phyloP scores from a whole-genome alignment of 2,797 vertebrate genomes.

The Pyrrhura leucotis region DNA sequence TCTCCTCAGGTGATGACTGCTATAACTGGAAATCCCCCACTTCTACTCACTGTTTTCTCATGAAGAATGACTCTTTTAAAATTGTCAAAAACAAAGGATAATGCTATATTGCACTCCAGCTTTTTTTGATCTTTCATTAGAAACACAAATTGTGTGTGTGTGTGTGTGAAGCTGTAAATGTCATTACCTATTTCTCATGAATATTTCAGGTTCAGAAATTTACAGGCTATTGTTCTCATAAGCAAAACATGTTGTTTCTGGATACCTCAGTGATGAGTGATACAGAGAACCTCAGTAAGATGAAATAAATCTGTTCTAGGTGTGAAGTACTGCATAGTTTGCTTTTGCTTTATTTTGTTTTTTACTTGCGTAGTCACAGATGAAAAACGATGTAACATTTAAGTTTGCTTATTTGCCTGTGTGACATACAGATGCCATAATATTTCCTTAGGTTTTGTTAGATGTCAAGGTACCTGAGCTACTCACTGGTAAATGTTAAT shows the following conservation, averaged over 20 bases:
- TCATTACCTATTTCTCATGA: slow-evolving; percentile 49
- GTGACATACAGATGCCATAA: neutral
- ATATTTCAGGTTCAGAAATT: slow-evolving; percentile 54
- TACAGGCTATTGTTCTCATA: slow-evolving; percentile 46
- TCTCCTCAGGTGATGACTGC: neutral
- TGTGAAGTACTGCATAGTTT: neutral
- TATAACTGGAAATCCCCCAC: neutral
- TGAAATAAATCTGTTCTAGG: neutral
- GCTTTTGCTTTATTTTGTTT: neutral
- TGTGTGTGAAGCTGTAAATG: slow-evolving; percentile 8
- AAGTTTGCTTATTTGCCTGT: slow-evolving; percentile 7
- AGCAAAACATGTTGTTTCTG: slow-evolving; percentile 32
- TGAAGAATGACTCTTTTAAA: neutral
- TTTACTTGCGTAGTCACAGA: neutral
- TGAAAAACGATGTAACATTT: neutral
- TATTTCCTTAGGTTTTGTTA: slow-evolving; percentile 40
- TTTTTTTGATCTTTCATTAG: slow-evolving; percentile 15
- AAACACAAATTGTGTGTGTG: neutral
- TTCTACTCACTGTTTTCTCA: neutral
- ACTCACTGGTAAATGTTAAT: neutral
- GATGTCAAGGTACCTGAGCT: neutral
- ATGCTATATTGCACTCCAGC: neutral
- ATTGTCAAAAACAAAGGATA: neutral
- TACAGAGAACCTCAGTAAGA: neutral
- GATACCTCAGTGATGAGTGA: neutral